A percentile compares a stretch with the other conserved stretches of the same genome.
These are phyloP conservation scores for Plagodis dolabraria DNA, from an alignment of 2,888 invertebrate species.

Conservation along the genomic window DNA sequence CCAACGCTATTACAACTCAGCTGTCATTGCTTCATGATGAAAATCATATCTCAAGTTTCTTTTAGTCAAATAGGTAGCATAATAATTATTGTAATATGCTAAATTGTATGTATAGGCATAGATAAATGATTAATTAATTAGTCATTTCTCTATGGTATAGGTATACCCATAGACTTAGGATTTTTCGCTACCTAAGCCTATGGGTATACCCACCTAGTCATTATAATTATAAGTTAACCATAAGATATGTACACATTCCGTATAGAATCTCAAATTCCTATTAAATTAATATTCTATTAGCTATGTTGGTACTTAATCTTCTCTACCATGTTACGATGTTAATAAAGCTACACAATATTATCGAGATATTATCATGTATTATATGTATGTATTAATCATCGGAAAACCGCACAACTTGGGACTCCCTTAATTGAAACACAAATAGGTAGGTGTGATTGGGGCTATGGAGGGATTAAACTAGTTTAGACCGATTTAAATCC, in stretches of 20 bases:
- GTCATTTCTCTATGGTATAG: too few species aligned
- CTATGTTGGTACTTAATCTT: slow-evolving; percentile 20
- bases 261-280: slow-evolving; percentile 22
- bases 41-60: too few species aligned
- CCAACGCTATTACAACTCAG: too few species aligned
- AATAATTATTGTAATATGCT: too few species aligned
- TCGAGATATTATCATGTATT: slow-evolving; percentile 23
- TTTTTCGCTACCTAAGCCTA: too few species aligned
- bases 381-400: slow-evolving; percentile 60
- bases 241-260: not conserved
- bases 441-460: slow-evolving; percentile 75
- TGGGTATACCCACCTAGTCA: not conserved
- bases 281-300: slow-evolving; percentile 30
- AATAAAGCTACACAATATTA: slow-evolving; percentile 25
- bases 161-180: too few species aligned
- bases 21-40: too few species aligned
- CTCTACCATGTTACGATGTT: slow-evolving; percentile 16
- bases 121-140: too few species aligned
- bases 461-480: slow-evolving; percentile 65
- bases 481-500: slow-evolving; percentile 56
- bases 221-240: slow-evolving; percentile 1
- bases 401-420: slow-evolving; percentile 64
- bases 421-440: slow-evolving; percentile 75
- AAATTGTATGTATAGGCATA: too few species aligned
- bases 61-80: too few species aligned